A percentile compares a stretch with the other conserved stretches of the same genome.
These are phyloP conservation scores for Chlorodrepanis virens DNA, from an alignment of 2,113 vertebrate species.

Conservation along the genomic window DNA sequence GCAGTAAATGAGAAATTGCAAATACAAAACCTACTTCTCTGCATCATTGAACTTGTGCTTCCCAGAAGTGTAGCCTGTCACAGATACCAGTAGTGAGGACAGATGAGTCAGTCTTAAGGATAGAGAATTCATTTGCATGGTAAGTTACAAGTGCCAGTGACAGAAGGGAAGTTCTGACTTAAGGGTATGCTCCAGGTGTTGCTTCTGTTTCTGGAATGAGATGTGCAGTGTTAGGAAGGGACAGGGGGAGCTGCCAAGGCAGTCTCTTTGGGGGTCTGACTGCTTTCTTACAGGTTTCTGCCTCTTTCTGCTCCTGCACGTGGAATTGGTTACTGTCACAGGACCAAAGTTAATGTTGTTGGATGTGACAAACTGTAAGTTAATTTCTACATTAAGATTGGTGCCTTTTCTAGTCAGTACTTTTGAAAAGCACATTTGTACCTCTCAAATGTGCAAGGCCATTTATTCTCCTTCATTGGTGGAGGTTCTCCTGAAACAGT, in stretches of 20 bases:
- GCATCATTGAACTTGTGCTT: not conserved
- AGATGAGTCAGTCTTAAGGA: not conserved
- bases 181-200: not conserved
- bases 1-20: not conserved
- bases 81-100: not conserved
- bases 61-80: not conserved
- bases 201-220: not conserved
- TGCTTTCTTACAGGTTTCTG: not conserved
- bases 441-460: not conserved
- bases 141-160: not conserved
- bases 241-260: not conserved
- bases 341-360: not conserved
- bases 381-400: not conserved
- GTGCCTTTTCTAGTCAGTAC: not conserved
- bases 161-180: not conserved
- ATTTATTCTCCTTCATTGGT: not conserved
- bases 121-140: not conserved
- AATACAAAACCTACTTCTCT: not conserved
- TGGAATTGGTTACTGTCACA: not conserved
- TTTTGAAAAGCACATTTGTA: accelerated
- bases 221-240: not conserved
- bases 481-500: not conserved
- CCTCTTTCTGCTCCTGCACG: not conserved
- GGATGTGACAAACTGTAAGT: not conserved
- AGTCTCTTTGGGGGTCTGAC: not conserved